Evolutionary conservation across 1,140 invertebrate genomes (phyloP).

Genomic region (Leucophenga varia): DNA sequence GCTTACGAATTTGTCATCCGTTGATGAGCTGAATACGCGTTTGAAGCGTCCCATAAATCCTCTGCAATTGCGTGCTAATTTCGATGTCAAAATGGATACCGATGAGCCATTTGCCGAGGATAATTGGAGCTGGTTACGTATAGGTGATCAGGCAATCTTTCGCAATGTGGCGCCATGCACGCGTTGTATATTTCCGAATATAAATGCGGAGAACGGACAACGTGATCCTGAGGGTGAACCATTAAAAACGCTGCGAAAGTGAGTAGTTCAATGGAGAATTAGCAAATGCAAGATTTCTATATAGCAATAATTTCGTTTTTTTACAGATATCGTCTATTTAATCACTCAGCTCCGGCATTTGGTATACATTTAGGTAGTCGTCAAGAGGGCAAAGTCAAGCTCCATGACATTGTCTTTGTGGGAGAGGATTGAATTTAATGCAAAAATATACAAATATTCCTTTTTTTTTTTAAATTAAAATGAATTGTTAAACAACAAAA

Average conservation of each 20-base stretch:
- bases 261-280: not conserved
- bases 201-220: constrained; percentile 59
- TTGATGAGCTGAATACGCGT: constrained; percentile 47
- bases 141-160: constrained; percentile 47
- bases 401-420: constrained; percentile 43
- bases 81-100: constrained; percentile 48
- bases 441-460: too few relatives aligned
- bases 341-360: constrained; percentile 35
- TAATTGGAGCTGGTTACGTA: constrained; percentile 56
- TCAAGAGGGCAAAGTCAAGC: constrained; percentile 30
- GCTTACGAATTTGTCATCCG: constrained; percentile 22
- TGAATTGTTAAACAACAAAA: too few relatives aligned
- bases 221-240: constrained; percentile 58
- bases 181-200: constrained; percentile 59
- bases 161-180: constrained; percentile 32
- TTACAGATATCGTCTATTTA: constrained; percentile 39
- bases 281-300: not conserved
- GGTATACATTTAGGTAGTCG: constrained; percentile 49
- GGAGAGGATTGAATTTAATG: too few relatives aligned
- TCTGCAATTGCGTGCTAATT: constrained; percentile 57
- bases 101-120: constrained; percentile 54
- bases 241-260: constrained; percentile 57
- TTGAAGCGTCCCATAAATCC: constrained; percentile 46
- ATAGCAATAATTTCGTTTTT: not conserved
- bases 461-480: too few relatives aligned